Base-by-base conservation (phyloP, 1,140 invertebrate genomes). In the Drosophila oshimai region DNA sequence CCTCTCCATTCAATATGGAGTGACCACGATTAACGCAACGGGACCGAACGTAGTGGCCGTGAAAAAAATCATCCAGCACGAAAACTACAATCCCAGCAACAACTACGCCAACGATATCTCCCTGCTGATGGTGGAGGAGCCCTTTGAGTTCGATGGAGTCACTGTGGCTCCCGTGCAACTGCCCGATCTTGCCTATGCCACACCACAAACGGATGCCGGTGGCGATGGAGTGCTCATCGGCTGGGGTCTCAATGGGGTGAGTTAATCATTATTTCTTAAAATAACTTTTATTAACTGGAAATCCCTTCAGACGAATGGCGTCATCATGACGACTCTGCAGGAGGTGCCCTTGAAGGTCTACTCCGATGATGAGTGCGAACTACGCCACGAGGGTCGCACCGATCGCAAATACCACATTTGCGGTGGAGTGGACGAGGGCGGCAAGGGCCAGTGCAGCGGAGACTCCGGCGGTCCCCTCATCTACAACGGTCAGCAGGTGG, bases 361-460 rank as follows among this genome's bases (percentile, higher is more conserved):
- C 49, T 79, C 89, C 4, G 80, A 91, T 46, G 75, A 49, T 6
- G 89, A 92, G 47, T 92, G 92, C 33, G 37, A 20, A 1, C 0
- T 6, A 0, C 61, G 74, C 0, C 90, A 92, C 49, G 18, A 69
- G 1, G 78, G 72, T 0, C 28, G 22, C 7, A 87, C 80, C 0
- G 36, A 89, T 22, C 55, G 75, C 6, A 24, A n/a, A 0, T 76
- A 89, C 7, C 90, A 92, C 37, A 84, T 92, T 49, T 92, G 92
- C 44, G 90, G 89, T 0, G 92, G 91, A 4, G 76, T 91, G 10
- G 75, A 83, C 51, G 91, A 90, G 41, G 92, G 92, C 2, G 91
- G 91, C 13, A 91, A 91, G 70, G 92, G 92, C n/a, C 91, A 92
- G 58, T 92, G 92, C 73, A 92, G 83, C 33, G 91, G 92, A 1